Evolutionary conservation across 2,888 invertebrate species (phyloP), one percentile per base, ranked within the genome.

Genomic region (Eilema griseolum): DNA sequence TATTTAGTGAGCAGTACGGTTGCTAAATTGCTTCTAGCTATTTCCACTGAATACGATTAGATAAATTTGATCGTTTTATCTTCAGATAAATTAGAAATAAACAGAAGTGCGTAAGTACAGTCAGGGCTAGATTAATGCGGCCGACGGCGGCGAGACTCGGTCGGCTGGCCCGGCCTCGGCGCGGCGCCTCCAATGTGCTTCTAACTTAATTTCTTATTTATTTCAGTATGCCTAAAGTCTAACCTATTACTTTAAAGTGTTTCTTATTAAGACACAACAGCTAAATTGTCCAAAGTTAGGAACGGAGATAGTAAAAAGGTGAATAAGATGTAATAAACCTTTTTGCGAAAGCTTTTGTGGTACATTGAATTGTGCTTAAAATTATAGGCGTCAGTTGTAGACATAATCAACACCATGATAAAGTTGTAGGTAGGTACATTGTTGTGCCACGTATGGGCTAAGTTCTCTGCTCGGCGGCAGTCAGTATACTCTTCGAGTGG

Each of bases 21-120:
- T 28, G 76, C 72, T 68, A 75, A 79, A 82, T 80, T 74, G 75
- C 79, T 74, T 69, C 33, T 52, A 80, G 72, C 71, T 67, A 68
- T 71, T 82, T 77, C 64, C 70, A 76, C 72, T 70, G 72, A 70
- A 61, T 63, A 64, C 72, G 82, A 82, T 82, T 71, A 80, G 80
- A 80, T 79, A 74, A 80, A 77, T 73, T 72, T 80, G 82, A 73
- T 72, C 75, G 70, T 80, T 82, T 79, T 82, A 82, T 82, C 80
- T 77, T 69, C 62, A 70, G 72, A 68, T 80, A 72, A 82, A 76
- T 80, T 80, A 79, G 52, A 74, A 72, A 72, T 73, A 80, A 73
- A 73, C 69, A 67, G 71, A 52, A 61, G 46, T 23, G 52, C 69
- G 57, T 63, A 69, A 59, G 59, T 63, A 33, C 52, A n/a, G 28